Evolutionary conservation across 2,797 vertebrate genomes (phyloP).

Genomic region (Notolabrus celidotus): DNA sequence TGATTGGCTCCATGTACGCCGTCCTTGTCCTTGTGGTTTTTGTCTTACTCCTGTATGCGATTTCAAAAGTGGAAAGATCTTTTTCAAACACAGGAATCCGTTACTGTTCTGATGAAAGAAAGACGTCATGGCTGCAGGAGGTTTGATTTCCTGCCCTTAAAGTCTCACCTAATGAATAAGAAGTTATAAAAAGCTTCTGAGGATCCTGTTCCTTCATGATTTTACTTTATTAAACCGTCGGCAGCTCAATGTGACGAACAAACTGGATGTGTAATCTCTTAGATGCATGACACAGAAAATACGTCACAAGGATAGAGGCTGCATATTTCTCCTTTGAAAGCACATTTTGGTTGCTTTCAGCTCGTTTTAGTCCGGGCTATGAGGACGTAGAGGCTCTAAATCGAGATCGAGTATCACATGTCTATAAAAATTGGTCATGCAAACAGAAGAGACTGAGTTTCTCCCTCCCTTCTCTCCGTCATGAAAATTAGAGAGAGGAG

Average conservation of each 20-base stretch:
- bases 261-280: not conserved
- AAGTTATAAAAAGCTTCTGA: slow-evolving; percentile 3
- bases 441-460: too few relatives aligned
- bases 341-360: too few relatives aligned
- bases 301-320: too few relatives aligned
- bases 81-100: not conserved
- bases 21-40: not conserved
- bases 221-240: slow-evolving; percentile 9
- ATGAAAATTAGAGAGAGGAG: too few relatives aligned
- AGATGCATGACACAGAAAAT: too few relatives aligned
- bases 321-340: too few relatives aligned
- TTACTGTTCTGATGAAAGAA: not conserved
- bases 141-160: not conserved
- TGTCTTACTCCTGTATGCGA: not conserved
- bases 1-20: not conserved
- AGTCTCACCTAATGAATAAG: slow-evolving; percentile 3
- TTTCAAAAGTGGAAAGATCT: not conserved
- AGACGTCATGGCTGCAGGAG: not conserved
- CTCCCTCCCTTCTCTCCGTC: too few relatives aligned
- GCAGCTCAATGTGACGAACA: not conserved
- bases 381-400: too few relatives aligned
- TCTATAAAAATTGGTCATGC: too few relatives aligned
- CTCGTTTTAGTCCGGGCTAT: too few relatives aligned
- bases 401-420: too few relatives aligned
- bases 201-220: not conserved